Evolutionary conservation across 2,888 invertebrate species (phyloP).

Genomic region (Agrochola lychnidis): DNA sequence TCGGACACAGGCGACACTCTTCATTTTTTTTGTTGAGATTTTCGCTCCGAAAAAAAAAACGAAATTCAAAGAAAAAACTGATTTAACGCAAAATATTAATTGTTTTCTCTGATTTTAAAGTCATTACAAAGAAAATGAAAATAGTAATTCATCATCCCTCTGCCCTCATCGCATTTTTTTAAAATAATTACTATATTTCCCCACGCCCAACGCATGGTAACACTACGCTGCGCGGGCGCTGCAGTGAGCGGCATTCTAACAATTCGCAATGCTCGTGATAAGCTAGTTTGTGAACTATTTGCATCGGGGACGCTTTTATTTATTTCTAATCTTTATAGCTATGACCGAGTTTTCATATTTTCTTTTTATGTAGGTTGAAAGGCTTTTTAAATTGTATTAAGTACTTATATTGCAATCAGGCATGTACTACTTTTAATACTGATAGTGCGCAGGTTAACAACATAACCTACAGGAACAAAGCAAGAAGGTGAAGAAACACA

Average conservation of each 20-base stretch:
- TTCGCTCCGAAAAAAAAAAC: neutral
- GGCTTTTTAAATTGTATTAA: constrained; percentile 7
- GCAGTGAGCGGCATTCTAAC: constrained; percentile 62
- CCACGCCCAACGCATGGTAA: constrained; percentile 36
- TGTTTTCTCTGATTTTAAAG: neutral
- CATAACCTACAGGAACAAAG: too few species aligned
- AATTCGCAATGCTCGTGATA: constrained; percentile 63
- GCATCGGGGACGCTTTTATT: constrained; percentile 44
- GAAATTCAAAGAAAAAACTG: neutral
- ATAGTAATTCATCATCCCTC: neutral
- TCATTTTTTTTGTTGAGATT: too few species aligned
- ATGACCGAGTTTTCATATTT: constrained; percentile 33
- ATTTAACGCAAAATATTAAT: neutral
- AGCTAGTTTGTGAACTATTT: constrained; percentile 57
- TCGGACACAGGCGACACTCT: neutral
- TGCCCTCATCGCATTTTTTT: neutral
- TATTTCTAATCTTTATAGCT: constrained; percentile 23
- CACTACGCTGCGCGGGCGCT: constrained; percentile 51
- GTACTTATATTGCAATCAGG: neutral
- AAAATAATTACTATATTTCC: neutral
- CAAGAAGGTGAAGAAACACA: too few species aligned
- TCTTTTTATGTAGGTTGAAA: neutral
- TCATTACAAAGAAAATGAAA: neutral
- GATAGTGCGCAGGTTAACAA: neutral
- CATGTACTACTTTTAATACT: neutral